phyloP scores from a whole-genome alignment of 2,888 invertebrate genomes.

The Melanargia galathea region DNA sequence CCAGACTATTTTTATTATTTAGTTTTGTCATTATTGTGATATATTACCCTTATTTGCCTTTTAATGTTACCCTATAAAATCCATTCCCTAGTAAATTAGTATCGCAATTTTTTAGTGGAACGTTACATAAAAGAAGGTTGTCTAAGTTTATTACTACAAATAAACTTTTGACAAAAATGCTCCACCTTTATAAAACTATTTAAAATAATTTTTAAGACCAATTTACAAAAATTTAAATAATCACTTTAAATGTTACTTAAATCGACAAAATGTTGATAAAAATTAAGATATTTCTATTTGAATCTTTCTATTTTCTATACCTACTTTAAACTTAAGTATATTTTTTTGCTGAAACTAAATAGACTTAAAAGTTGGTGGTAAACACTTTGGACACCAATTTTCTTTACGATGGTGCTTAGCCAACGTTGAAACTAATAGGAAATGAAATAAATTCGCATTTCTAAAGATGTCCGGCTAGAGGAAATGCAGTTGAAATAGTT shows the following conservation, averaged over 20 bases:
- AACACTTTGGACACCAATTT: neutral
- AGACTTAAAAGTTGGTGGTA: neutral
- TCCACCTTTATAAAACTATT: no score
- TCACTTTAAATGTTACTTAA: neutral
- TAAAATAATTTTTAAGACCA: no score
- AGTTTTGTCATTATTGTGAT: neutral
- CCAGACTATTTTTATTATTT: no score
- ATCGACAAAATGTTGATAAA: neutral
- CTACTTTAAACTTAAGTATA: no score
- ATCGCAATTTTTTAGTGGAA: neutral
- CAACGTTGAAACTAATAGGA: conserved; percentile 7
- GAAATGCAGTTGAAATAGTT: conserved; percentile 4
- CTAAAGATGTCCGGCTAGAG: neutral
- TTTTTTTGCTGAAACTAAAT: neutral
- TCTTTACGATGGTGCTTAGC: neutral
- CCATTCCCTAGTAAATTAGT: neutral
- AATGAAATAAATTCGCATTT: neutral
- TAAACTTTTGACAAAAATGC: no score
- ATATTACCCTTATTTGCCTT: neutral
- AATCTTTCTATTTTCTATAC: neutral
- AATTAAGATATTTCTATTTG: neutral
- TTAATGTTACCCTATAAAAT: neutral
- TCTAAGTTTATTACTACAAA: no score
- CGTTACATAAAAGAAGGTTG: no score
- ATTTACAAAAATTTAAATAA: no score